phyloP scores from a whole-genome alignment of 2,888 invertebrate species.

The Baccha elongata region DNA sequence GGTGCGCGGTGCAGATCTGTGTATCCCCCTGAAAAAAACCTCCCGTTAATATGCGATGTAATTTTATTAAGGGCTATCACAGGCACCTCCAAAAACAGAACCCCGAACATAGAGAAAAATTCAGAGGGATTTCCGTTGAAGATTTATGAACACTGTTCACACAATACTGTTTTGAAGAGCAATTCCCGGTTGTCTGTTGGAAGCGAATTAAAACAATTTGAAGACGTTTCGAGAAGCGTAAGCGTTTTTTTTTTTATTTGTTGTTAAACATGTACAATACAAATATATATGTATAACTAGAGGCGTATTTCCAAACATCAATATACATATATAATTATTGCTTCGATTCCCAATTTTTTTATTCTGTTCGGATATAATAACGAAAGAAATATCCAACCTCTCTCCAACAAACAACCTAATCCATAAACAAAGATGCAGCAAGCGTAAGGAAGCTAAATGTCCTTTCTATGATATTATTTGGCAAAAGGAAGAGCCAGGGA shows the following conservation, averaged over 20 bases:
- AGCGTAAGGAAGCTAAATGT: constrained; percentile 3
- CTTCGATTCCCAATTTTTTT: constrained; percentile 45
- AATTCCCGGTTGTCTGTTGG: constrained; percentile 23
- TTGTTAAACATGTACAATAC: too few relatives aligned
- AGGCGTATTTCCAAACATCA: constrained; percentile 53
- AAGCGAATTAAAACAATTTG: constrained; percentile 51
- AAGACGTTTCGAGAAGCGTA: constrained; percentile 40
- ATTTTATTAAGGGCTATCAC: constrained; percentile 59
- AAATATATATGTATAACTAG: background rate
- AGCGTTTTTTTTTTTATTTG: constrained; percentile 34
- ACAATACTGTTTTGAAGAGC: constrained; percentile 45
- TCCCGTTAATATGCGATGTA: constrained; percentile 56
- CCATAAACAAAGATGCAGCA: constrained; percentile 30
- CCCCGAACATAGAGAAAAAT: constrained; percentile 38
- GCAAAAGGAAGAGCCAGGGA: constrained; percentile 50
- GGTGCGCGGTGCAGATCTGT: constrained; percentile 2
- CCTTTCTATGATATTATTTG: constrained; percentile 21
- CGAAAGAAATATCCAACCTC: constrained; percentile 37
- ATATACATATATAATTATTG: constrained; percentile 70
- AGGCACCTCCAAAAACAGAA: background rate
- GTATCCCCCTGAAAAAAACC: constrained; percentile 1
- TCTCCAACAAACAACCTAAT: constrained; percentile 20
- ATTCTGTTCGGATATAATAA: constrained; percentile 41
- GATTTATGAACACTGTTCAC: constrained; percentile 69
- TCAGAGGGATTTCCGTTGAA: constrained; percentile 54